Evolutionary conservation across 2,113 vertebrate genomes (phyloP).

Genomic region (Cisticola juncidis): DNA sequence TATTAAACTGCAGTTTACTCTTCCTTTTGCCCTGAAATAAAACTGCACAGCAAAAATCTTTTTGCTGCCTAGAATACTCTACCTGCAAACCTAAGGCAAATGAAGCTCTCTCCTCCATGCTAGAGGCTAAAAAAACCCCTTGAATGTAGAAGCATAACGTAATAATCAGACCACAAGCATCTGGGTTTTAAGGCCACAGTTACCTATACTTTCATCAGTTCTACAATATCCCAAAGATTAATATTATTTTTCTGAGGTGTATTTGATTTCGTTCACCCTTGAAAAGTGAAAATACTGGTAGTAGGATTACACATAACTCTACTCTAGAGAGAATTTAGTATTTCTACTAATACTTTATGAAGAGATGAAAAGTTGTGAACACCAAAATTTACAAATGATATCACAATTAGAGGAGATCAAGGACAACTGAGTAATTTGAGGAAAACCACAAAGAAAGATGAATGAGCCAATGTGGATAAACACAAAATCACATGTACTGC

Average conservation of each 20-base stretch:
- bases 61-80: not conserved
- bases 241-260: not conserved
- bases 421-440: not conserved
- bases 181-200: not conserved
- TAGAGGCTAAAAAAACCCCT: not conserved
- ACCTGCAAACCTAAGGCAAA: not conserved
- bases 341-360: not conserved
- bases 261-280: not conserved
- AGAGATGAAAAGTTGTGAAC: not conserved
- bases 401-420: not conserved
- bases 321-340: not conserved
- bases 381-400: not conserved
- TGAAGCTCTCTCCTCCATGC: not conserved
- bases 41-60: not conserved
- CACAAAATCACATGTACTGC: not conserved
- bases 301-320: not conserved
- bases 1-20: not conserved
- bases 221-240: not conserved
- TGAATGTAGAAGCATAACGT: not conserved
- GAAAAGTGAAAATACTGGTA: not conserved
- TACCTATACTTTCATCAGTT: not conserved
- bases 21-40: not conserved
- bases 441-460: not conserved
- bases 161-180: not conserved
- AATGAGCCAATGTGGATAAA: not conserved